phyloP scores from a whole-genome alignment of 2,113 vertebrate species.

The Callithrix jacchus region DNA sequence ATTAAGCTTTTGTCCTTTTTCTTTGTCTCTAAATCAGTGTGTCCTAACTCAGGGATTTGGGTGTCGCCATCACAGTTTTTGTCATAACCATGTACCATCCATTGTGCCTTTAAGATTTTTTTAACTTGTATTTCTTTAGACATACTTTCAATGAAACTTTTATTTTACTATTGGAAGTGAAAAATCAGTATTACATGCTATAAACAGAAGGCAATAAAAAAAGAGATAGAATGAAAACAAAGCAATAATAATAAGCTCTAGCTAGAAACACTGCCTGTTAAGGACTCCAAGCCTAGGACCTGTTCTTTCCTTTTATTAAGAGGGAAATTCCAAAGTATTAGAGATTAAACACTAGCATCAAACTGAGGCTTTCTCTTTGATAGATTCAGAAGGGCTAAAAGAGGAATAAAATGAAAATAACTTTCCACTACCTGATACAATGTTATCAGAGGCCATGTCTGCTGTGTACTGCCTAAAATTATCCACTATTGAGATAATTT shows the following conservation, averaged over 20 bases:
- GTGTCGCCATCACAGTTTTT: background rate
- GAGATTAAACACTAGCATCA: background rate
- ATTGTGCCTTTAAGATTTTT: background rate
- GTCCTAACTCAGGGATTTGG: background rate
- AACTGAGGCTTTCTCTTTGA: slow-evolving; percentile 5
- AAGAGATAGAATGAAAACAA: background rate
- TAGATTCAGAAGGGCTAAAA: background rate
- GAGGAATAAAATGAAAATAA: slow-evolving; percentile 15
- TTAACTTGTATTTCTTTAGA: slow-evolving; percentile 20
- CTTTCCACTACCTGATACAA: background rate
- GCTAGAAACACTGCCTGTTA: background rate
- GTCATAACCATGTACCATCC: background rate
- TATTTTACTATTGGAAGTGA: background rate
- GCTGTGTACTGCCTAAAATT: background rate
- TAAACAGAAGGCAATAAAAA: slow-evolving; percentile 18
- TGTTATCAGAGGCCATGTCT: background rate
- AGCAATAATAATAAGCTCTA: background rate
- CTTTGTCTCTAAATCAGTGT: background rate
- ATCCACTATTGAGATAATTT: background rate
- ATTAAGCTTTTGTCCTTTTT: background rate
- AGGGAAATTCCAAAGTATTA: slow-evolving; percentile 11
- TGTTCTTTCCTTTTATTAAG: background rate
- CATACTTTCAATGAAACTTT: background rate
- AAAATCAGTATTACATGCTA: background rate
- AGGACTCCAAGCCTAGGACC: background rate